phyloP scores from a whole-genome alignment of 1,140 invertebrate genomes.

The Drosophila rufa region DNA sequence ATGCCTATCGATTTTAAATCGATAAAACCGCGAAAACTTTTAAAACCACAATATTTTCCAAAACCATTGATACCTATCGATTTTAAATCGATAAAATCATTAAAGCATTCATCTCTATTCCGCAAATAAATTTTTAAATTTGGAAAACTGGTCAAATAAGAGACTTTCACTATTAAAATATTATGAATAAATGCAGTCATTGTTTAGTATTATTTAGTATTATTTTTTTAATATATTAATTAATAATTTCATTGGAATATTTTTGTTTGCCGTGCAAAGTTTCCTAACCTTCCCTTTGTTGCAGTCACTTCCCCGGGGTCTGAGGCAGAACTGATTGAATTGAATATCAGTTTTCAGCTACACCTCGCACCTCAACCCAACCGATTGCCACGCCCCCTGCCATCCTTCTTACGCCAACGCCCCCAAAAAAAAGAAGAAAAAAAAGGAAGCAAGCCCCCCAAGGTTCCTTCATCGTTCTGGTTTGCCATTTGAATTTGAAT shows the following conservation, averaged over 20 bases:
- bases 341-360: constrained; percentile 76
- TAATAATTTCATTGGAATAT: too few relatives aligned
- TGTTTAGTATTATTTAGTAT: too few relatives aligned
- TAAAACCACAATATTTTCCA: neutral
- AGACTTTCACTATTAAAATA: too few relatives aligned
- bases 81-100: too few relatives aligned
- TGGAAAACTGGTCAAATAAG: too few relatives aligned
- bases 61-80: too few relatives aligned
- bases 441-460: constrained; percentile 1
- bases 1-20: too few relatives aligned
- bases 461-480: constrained; percentile 29
- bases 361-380: constrained; percentile 12
- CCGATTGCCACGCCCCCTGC: constrained; percentile 23
- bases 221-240: too few relatives aligned
- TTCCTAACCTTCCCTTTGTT: neutral
- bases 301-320: constrained; percentile 30
- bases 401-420: neutral
- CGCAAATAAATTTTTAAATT: too few relatives aligned
- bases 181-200: too few relatives aligned
- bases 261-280: constrained; percentile 1
- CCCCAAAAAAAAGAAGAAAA: neutral
- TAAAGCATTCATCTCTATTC: too few relatives aligned
- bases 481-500: constrained; percentile 80
- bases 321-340: constrained; percentile 75
- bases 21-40: neutral